Evolutionary conservation across 1,140 invertebrate species (phyloP).

Genomic region (Drosophila sp.): DNA sequence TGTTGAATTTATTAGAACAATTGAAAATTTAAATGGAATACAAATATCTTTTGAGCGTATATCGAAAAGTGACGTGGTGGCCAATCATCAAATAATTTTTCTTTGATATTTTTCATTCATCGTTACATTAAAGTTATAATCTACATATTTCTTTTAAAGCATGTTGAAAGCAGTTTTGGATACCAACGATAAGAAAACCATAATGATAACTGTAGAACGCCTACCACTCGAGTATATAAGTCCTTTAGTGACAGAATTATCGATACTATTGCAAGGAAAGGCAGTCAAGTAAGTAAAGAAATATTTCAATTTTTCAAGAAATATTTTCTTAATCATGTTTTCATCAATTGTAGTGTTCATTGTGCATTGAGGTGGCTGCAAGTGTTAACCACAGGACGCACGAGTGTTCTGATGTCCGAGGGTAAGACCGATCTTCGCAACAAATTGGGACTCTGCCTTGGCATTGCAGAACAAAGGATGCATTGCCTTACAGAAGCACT

Average conservation of each 20-base stretch:
- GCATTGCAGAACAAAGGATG: constrained; percentile 87
- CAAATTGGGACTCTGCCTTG: constrained; percentile 86
- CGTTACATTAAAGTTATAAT: not conserved
- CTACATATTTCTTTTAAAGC: constrained; percentile 29
- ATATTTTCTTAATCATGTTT: not conserved
- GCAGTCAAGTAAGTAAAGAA: constrained; percentile 86
- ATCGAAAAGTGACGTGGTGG: too few species aligned
- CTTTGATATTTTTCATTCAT: too few species aligned
- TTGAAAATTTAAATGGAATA: too few species aligned
- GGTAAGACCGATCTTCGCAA: constrained; percentile 71
- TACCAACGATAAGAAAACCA: constrained; percentile 86
- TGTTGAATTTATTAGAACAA: too few species aligned
- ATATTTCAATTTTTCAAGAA: not conserved
- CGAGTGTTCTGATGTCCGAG: constrained; percentile 86
- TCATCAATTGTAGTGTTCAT: constrained; percentile 85
- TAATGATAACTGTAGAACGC: constrained; percentile 87
- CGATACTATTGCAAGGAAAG: constrained; percentile 87
- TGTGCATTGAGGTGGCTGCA: constrained; percentile 87
- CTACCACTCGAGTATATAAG: constrained; percentile 88
- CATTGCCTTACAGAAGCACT: constrained; percentile 85
- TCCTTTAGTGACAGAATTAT: constrained; percentile 88
- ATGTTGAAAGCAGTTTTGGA: constrained; percentile 87
- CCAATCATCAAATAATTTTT: too few species aligned
- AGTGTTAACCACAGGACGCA: constrained; percentile 86
- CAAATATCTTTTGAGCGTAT: too few species aligned